Percentiles rank a stretch among this genome's conserved stretches.
phyloP scores from a whole-genome alignment of 2,888 invertebrate species.

The Lissocephala sabroskyi region DNA sequence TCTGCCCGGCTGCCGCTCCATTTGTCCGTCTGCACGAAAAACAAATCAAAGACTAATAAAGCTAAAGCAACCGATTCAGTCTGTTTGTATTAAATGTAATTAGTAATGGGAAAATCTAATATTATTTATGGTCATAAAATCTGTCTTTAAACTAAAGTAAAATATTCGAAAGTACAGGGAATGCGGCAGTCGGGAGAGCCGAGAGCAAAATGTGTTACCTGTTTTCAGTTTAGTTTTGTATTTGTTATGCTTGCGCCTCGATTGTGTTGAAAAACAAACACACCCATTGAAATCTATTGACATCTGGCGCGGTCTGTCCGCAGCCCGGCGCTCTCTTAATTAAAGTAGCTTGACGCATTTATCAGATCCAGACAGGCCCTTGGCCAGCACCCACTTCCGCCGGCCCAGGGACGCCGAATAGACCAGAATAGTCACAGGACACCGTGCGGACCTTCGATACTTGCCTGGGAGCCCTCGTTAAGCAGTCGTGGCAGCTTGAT shows the following conservation, averaged over 20 bases:
- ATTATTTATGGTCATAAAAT: too few species aligned
- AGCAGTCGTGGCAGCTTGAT: constrained; percentile 59
- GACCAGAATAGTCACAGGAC: too few species aligned
- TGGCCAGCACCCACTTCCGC: constrained; percentile 31
- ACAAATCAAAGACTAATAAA: too few species aligned
- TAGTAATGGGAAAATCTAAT: too few species aligned
- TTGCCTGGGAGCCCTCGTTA: constrained; percentile 22
- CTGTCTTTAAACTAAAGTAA: too few species aligned
- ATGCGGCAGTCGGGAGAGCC: background rate
- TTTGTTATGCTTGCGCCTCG: constrained; percentile 61
- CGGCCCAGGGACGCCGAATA: too few species aligned
- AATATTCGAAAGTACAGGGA: background rate
- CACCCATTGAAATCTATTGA: constrained; percentile 36
- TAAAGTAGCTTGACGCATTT: constrained; percentile 59
- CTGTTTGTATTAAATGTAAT: too few species aligned
- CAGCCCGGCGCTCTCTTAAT: constrained; percentile 56
- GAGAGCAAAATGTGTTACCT: constrained; percentile 7
- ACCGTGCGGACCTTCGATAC: constrained; percentile 64
- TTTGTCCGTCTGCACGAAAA: too few species aligned
- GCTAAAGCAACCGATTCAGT: too few species aligned
- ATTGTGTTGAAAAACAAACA: constrained; percentile 57
- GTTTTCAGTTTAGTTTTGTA: constrained; percentile 35
- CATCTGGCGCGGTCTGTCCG: constrained; percentile 15
- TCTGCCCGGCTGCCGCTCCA: too few species aligned
- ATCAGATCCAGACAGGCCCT: constrained; percentile 63